phyloP scores from a whole-genome alignment of 2,797 vertebrate genomes.

The Crocidura indochinensis region DNA sequence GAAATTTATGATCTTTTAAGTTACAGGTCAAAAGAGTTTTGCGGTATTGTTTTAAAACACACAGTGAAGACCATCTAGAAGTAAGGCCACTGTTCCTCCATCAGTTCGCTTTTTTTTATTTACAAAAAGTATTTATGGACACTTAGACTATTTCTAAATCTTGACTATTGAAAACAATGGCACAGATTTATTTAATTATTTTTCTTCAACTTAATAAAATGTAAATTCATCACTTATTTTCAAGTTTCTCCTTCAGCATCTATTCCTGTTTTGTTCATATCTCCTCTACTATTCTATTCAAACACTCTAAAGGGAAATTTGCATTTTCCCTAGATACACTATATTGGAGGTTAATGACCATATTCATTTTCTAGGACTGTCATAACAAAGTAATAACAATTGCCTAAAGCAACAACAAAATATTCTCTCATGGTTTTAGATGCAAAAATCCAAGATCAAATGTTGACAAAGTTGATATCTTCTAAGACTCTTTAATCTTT shows the following conservation, averaged over 20 bases:
- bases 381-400: background rate
- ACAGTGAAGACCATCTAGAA: slow-evolving; percentile 90
- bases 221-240: background rate
- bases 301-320: background rate
- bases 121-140: too few relatives aligned
- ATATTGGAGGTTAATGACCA: background rate
- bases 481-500: background rate
- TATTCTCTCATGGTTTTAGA: background rate
- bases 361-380: too few relatives aligned
- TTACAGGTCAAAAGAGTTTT: slow-evolving; percentile 87
- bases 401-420: background rate
- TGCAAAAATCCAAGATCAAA: background rate
- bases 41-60: slow-evolving; percentile 87
- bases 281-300: background rate
- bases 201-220: background rate
- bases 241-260: background rate
- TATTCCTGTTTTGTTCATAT: too few relatives aligned
- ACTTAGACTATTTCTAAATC: too few relatives aligned
- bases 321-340: background rate
- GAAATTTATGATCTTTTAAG: slow-evolving; percentile 90
- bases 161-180: too few relatives aligned
- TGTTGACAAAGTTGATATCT: background rate
- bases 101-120: too few relatives aligned
- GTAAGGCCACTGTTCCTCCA: slow-evolving; percentile 89
- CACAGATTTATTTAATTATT: too few relatives aligned